Base-by-base conservation (phyloP, 2,113 vertebrate genomes). In the Tor tambroides region DNA sequence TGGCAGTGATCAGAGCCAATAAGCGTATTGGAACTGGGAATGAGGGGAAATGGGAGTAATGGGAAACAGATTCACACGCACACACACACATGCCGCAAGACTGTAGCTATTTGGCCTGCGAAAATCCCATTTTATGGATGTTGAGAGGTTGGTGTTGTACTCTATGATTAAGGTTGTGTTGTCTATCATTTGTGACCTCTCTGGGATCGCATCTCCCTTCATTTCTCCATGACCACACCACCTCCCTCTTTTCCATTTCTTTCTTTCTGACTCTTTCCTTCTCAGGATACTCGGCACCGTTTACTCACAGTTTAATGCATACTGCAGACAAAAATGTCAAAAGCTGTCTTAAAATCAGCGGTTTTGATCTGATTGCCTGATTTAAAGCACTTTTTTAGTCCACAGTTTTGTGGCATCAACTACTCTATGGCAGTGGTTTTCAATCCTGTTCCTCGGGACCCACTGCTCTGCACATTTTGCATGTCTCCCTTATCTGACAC, bases 1-100 rank as follows among this genome's bases (percentile, higher is more conserved):
- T 90, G 89, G 87, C 85, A 88, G 78, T 51, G 59, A 87, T 90
- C 87, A 87, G 78, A 86, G 84, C 85, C 87, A 82, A 90, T 85
- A 85, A 72, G 56, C 85, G 63, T 6, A 19, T 30, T 83, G 85
- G 21, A 90, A 82, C 85, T 63, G 14, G 65, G 59, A 86, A 30
- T 38, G 59, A 32, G 71, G 54, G 30, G 75, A 51, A 54, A 69
- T 77, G 35, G 28, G 30, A 76, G 56, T 88, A 88, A 90, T 88
- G 79, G 85, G 80, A 88, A 87, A 69, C 89, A 90, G 87, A 74
- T 35, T 74, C 59, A 78, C 26, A 28, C 30, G 77, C 74, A 76
- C 38, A 77, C 71, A 85, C n/a, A 51, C 32, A 76, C 9, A 51
- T 46, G 43, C 43, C 10, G 0, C 67, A 74, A 43, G 28, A 63